These are phyloP conservation scores for Clusia tigrina DNA, from an alignment of 2,888 invertebrate species.

Conservation along the genomic window DNA sequence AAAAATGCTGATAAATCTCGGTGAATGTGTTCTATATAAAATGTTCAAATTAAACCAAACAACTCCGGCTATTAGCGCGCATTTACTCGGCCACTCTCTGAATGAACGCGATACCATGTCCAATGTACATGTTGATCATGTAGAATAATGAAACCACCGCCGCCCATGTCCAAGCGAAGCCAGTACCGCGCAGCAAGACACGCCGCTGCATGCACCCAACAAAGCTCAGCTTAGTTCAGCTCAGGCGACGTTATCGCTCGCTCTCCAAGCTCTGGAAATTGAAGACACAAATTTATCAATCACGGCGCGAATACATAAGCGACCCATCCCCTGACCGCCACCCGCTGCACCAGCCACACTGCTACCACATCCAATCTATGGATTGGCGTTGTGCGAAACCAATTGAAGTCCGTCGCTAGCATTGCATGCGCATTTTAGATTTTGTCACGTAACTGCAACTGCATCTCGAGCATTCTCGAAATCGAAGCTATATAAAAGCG, in stretches of 20 bases:
- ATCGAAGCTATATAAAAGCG: constrained; percentile 56
- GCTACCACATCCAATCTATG: not conserved
- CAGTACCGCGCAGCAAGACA: not conserved
- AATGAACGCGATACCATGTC: not conserved
- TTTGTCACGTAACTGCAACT: constrained; percentile 55
- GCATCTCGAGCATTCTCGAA: constrained; percentile 36
- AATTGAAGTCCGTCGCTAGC: constrained; percentile 14
- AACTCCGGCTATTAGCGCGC: too few species aligned
- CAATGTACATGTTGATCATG: constrained; percentile 13
- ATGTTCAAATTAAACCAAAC: not conserved
- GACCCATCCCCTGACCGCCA: too few species aligned
- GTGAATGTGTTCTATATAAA: too few species aligned
- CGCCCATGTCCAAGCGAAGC: not conserved
- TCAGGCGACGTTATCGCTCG: too few species aligned
- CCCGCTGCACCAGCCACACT: not conserved
- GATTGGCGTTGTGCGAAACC: not conserved
- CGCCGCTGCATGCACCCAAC: not conserved
- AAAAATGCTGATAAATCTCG: not conserved
- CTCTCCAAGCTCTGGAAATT: too few species aligned
- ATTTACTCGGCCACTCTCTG: constrained; percentile 1
- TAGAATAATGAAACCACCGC: not conserved
- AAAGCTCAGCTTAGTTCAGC: not conserved
- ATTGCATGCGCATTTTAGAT: constrained; percentile 33
- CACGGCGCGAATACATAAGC: not conserved
- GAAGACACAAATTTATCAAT: constrained; percentile 5